Evolutionary conservation across 2,888 invertebrate genomes (phyloP), one percentile per base, ranked within the genome.

Genomic region (Apamea monoglypha): DNA sequence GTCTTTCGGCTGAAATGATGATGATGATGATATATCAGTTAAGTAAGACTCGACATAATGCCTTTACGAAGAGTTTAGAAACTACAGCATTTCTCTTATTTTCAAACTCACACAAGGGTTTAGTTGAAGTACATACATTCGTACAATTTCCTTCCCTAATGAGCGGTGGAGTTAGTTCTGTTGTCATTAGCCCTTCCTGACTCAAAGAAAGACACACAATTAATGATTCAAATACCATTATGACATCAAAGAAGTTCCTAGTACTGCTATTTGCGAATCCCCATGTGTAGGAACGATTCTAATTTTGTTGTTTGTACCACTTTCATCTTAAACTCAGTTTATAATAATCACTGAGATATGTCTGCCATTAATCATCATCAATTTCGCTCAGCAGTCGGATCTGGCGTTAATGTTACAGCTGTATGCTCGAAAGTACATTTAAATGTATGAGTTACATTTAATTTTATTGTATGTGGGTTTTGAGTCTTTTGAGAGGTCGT

Each of bases 281-380:
- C 32, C 76, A 72, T 61, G 74, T 67, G 87, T 67, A 40, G 21
- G 44, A 63, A 47, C 36, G 40, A 70, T n/a, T 83, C 80, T 88
- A 88, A 83, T 72, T 88, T 67, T 78, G 74, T 67, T 76, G 76
- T 80, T 74, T 85, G 83, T 67, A 73, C 82, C 69, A 87, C 88
- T 87, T 87, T 87, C 80, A 77, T 87, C 69, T 87, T 56, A 53
- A 68, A 73, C 59, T 25, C n/a, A 8, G 61, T 70, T 74, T 72
- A 36, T 76, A 80, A 73, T 80, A 74, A 78, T 82, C 67, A 63
- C 67, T 47, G 76, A 83, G 74, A 61, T 75, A 72, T 73, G 32
- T 40, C 16, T 6, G 16, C 29, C 68, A 85, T 80, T 69, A 80
- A 82, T 85, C 79, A 72, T 86, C 87, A 70, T 84, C 72, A 87